Conservation (phyloP, 2,113 vertebrate species). For the Apteryx mantelli region DNA sequence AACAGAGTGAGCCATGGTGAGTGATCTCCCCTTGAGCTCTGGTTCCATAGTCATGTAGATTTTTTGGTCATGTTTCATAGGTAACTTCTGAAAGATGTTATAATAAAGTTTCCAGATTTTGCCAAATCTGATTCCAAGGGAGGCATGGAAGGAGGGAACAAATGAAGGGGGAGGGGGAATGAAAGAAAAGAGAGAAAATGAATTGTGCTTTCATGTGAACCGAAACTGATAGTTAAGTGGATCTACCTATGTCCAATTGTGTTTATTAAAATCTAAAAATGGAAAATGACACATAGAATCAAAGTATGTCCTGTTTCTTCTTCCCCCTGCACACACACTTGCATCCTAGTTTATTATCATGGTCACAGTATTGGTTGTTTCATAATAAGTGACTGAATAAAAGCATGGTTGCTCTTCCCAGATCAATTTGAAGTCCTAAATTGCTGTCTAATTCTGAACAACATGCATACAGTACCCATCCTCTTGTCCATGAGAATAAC, state of each 20-base stretch:
- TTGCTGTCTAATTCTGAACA: slow-evolving; percentile 44
- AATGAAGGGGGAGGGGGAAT: background rate
- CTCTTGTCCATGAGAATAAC: slow-evolving; percentile 51
- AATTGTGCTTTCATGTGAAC: background rate
- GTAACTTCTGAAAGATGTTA: slow-evolving; percentile 3
- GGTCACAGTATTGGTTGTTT: background rate
- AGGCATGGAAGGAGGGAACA: background rate
- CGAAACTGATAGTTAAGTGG: background rate
- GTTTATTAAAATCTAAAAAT: background rate
- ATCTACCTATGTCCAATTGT: background rate
- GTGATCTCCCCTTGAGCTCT: background rate
- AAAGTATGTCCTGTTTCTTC: background rate
- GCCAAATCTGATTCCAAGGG: background rate
- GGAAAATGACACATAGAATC: background rate
- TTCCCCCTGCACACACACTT: background rate
- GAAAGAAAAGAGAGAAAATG: background rate
- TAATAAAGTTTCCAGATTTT: slow-evolving; percentile 28
- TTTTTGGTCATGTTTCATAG: background rate
- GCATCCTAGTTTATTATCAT: background rate
- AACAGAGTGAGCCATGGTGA: background rate
- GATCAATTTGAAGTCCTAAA: slow-evolving; percentile 33
- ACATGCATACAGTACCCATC: slow-evolving; percentile 21
- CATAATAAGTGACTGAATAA: background rate
- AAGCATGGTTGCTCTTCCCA: slow-evolving; percentile 8
- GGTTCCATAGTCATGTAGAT: background rate